Conservation (phyloP, 2,888 invertebrate genomes). For the Hemithea aestivaria region DNA sequence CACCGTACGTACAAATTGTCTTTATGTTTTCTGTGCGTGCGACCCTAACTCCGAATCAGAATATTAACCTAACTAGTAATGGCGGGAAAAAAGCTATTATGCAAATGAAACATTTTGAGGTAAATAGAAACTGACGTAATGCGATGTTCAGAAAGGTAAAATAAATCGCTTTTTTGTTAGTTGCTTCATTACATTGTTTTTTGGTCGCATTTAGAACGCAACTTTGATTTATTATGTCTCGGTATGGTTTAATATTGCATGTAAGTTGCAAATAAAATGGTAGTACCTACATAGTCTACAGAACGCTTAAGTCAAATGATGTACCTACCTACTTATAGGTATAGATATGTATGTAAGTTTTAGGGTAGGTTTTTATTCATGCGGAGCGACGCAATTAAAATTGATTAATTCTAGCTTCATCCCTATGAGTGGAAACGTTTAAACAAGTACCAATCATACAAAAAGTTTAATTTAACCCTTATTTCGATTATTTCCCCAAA, state of each 20-base stretch:
- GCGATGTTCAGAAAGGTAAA: conserved; percentile 64
- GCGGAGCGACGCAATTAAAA: too few relatives aligned
- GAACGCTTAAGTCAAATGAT: too few relatives aligned
- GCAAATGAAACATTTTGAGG: conserved; percentile 78
- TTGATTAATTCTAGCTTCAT: too few relatives aligned
- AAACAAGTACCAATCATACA: too few relatives aligned
- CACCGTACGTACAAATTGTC: conserved; percentile 67
- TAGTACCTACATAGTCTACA: not conserved
- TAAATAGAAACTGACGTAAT: conserved; percentile 75
- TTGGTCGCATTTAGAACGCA: conserved; percentile 38
- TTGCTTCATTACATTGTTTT: conserved; percentile 56
- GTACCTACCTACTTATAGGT: too few relatives aligned
- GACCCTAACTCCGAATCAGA: conserved; percentile 71
- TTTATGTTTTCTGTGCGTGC: conserved; percentile 77
- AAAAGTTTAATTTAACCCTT: too few relatives aligned
- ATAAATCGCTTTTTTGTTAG: conserved; percentile 66
- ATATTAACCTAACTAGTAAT: conserved; percentile 77
- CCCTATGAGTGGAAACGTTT: too few relatives aligned
- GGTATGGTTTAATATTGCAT: conserved; percentile 17
- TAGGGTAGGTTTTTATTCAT: too few relatives aligned
- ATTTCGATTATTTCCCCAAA: too few relatives aligned
- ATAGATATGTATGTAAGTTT: too few relatives aligned
- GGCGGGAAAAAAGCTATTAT: conserved; percentile 77
- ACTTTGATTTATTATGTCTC: conserved; percentile 31
- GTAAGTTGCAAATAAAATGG: conserved; percentile 9